Evolutionary conservation across 2,888 invertebrate species (phyloP).

Genomic region (Drosophila buzzatii): DNA sequence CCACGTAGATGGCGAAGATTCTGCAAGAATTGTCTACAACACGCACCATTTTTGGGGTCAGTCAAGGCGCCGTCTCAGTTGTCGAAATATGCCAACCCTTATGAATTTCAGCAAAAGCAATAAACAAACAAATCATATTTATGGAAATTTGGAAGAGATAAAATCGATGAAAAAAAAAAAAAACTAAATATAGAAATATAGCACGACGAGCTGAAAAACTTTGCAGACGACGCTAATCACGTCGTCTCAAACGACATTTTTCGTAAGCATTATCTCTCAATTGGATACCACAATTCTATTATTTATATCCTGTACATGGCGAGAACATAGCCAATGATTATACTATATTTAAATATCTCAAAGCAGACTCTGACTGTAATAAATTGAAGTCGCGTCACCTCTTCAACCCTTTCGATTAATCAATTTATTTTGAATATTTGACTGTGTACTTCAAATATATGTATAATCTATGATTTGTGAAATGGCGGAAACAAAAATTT

Average conservation of each 20-base stretch:
- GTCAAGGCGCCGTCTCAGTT: conserved; percentile 12
- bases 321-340: background rate
- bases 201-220: conserved; percentile 31
- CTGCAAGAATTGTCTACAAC: background rate
- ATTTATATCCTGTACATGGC: conserved; percentile 57
- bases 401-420: conserved; percentile 36
- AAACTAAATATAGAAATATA: conserved; percentile 17
- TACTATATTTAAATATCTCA: background rate
- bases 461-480: background rate
- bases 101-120: conserved; percentile 31
- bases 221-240: conserved; percentile 50
- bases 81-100: conserved; percentile 16
- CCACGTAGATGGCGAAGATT: conserved; percentile 22
- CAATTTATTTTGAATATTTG: conserved; percentile 27
- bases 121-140: conserved; percentile 62
- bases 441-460: conserved; percentile 8
- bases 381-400: conserved; percentile 24
- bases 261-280: conserved; percentile 33
- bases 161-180: conserved; percentile 16
- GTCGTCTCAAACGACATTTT: conserved; percentile 41
- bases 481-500: background rate
- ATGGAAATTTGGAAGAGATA: conserved; percentile 30
- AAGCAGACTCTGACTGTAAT: conserved; percentile 7
- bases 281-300: conserved; percentile 58
- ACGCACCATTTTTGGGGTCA: background rate